A percentile compares a stretch with the other conserved stretches of the same genome.
These are phyloP conservation scores for Netelia fuscicornis DNA, from an alignment of 2,888 invertebrate species.

Conservation along the genomic window DNA sequence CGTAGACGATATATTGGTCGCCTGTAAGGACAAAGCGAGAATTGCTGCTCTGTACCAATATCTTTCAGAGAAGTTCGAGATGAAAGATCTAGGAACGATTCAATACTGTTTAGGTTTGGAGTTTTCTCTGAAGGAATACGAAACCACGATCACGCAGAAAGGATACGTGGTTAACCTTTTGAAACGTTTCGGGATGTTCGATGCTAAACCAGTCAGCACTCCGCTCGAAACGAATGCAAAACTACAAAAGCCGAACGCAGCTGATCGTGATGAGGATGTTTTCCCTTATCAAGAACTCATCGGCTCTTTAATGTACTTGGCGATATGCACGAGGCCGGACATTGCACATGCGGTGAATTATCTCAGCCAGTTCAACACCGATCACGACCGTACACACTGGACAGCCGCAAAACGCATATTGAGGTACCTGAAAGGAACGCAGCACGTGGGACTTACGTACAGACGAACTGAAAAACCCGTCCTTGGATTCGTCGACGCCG, in stretches of 20 bases:
- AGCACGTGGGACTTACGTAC: slow-evolving; percentile 2
- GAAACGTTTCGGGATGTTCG: slow-evolving; percentile 71
- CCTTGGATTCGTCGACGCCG: slow-evolving; percentile 45
- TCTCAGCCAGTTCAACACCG: slow-evolving; percentile 51
- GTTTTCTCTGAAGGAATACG: slow-evolving; percentile 30
- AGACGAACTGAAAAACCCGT: too few species aligned
- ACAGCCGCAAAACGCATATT: slow-evolving; percentile 47
- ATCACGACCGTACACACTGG: slow-evolving; percentile 41
- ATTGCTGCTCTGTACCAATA: slow-evolving; percentile 49
- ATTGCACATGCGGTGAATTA: slow-evolving; percentile 53
- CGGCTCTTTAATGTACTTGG: slow-evolving; percentile 56
- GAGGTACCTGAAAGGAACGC: slow-evolving; percentile 23
- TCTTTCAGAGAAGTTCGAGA: slow-evolving; percentile 59
- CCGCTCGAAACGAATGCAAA: slow-evolving; percentile 43
- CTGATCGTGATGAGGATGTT: too few species aligned
- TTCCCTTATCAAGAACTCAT: slow-evolving; percentile 55
- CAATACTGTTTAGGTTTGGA: slow-evolving; percentile 72
- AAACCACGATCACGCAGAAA: slow-evolving; percentile 61
- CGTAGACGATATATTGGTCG: slow-evolving; percentile 16
- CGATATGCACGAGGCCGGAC: slow-evolving; percentile 58
- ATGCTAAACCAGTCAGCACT: slow-evolving; percentile 71
- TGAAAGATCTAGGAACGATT: slow-evolving; percentile 68
- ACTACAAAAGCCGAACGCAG: slow-evolving; percentile 8
- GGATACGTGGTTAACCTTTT: slow-evolving; percentile 71
- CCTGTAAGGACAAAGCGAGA: slow-evolving; percentile 56